These are phyloP conservation scores for Rhadina sibilatrix DNA, from an alignment of 2,113 vertebrate genomes.

Conservation along the genomic window DNA sequence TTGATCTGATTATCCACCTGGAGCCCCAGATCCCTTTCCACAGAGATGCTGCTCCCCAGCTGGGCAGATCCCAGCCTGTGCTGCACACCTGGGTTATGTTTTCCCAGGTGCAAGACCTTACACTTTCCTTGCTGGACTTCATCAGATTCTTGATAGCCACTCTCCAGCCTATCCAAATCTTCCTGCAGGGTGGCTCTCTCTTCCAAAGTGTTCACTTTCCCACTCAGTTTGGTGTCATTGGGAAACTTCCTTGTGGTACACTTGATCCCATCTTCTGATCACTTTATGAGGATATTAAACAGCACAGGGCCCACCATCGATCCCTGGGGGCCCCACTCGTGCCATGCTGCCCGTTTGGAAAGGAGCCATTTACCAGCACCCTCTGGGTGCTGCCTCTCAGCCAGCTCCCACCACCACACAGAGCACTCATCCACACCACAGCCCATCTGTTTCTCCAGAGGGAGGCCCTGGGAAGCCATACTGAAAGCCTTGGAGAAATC, in stretches of 20 bases:
- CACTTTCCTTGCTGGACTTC: background rate
- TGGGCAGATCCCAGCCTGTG: background rate
- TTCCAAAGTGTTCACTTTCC: background rate
- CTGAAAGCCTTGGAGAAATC: background rate
- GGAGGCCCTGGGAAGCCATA: background rate
- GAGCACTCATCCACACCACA: background rate
- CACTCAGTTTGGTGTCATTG: background rate
- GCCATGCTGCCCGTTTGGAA: no score
- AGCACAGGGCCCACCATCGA: rapidly evolving
- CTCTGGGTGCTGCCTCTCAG: background rate
- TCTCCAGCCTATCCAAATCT: background rate
- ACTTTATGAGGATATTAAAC: background rate
- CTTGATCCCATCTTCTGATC: background rate
- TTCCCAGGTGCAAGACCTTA: background rate
- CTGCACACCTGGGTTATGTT: background rate
- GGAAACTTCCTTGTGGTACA: rapidly evolving
- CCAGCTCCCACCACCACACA: background rate
- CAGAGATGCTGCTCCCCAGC: background rate
- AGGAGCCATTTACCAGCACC: background rate
- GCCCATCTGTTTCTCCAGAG: background rate
- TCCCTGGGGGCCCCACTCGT: background rate
- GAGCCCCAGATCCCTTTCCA: background rate
- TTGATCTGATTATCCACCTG: background rate
- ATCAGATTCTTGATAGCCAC: background rate
- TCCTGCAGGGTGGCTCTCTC: background rate